phyloP scores from a whole-genome alignment of 2,113 vertebrate species.

The Numida meleagris region DNA sequence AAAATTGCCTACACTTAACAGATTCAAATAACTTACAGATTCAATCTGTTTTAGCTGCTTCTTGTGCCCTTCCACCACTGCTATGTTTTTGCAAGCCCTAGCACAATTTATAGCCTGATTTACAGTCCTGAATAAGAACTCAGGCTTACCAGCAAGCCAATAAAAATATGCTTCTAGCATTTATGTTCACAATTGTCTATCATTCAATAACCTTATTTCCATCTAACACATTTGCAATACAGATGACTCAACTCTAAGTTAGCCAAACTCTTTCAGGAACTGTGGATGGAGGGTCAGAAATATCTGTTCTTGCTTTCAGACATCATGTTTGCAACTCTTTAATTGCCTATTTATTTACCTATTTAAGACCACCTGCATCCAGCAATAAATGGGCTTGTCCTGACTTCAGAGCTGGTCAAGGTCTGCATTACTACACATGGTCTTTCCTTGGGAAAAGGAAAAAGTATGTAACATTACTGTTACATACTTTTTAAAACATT shows the following conservation, averaged over 20 bases:
- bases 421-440: not conserved
- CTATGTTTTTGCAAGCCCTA: not conserved
- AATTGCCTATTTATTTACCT: not conserved
- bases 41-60: not conserved
- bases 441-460: not conserved
- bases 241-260: conserved; percentile 5
- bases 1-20: not conserved
- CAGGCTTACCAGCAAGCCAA: not conserved
- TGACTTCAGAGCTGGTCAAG: not conserved
- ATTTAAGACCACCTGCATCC: not conserved
- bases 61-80: not conserved
- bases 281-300: conserved; percentile 3
- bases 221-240: not conserved
- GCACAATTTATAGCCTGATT: not conserved
- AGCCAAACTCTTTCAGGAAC: not conserved
- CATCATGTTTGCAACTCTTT: not conserved
- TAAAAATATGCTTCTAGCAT: not conserved
- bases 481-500: no score
- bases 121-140: not conserved
- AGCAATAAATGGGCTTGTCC: not conserved
- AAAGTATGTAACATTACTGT: not conserved
- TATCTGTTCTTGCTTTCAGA: not conserved
- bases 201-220: conserved; percentile 16
- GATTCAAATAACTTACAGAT: not conserved
- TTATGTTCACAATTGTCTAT: not conserved